Evolutionary conservation across 2,888 invertebrate species (phyloP).

Genomic region (Panopea generosa): DNA sequence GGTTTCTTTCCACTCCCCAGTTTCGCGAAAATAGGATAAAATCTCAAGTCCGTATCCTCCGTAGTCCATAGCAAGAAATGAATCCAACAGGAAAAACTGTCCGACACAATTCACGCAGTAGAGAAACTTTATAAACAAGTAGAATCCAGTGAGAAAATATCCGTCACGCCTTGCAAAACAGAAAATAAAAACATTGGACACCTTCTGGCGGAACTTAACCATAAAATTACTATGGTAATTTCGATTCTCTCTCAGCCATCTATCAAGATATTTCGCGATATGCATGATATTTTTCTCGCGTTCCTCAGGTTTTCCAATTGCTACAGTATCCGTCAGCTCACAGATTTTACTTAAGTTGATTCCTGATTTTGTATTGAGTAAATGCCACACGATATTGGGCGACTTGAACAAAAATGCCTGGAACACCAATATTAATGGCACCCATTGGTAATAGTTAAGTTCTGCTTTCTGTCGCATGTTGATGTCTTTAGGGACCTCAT

Average conservation of each 20-base stretch:
- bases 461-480: slow-evolving; percentile 67
- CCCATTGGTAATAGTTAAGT: slow-evolving; percentile 84
- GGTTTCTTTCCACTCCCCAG: slow-evolving; percentile 67
- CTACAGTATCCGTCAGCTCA: slow-evolving; percentile 58
- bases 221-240: slow-evolving; percentile 67
- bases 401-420: slow-evolving; percentile 71
- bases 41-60: slow-evolving; percentile 72
- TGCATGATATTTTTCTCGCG: slow-evolving; percentile 62
- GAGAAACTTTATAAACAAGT: slow-evolving; percentile 66
- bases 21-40: slow-evolving; percentile 52
- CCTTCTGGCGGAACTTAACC: slow-evolving; percentile 58
- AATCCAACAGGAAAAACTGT: slow-evolving; percentile 72
- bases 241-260: slow-evolving; percentile 70
- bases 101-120: slow-evolving; percentile 68
- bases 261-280: slow-evolving; percentile 68
- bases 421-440: slow-evolving; percentile 82
- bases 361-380: slow-evolving; percentile 69
- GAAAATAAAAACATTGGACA: slow-evolving; percentile 66
- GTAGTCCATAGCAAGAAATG: slow-evolving; percentile 68
- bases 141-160: slow-evolving; percentile 70
- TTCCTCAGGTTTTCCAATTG: slow-evolving; percentile 67
- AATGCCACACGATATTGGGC: slow-evolving; percentile 70
- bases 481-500: slow-evolving; percentile 63
- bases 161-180: slow-evolving; percentile 70
- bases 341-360: slow-evolving; percentile 66